A percentile compares a stretch with the other conserved stretches of the same genome.
phyloP scores from a whole-genome alignment of 2,113 vertebrate species.

The Leucosticte australis region DNA sequence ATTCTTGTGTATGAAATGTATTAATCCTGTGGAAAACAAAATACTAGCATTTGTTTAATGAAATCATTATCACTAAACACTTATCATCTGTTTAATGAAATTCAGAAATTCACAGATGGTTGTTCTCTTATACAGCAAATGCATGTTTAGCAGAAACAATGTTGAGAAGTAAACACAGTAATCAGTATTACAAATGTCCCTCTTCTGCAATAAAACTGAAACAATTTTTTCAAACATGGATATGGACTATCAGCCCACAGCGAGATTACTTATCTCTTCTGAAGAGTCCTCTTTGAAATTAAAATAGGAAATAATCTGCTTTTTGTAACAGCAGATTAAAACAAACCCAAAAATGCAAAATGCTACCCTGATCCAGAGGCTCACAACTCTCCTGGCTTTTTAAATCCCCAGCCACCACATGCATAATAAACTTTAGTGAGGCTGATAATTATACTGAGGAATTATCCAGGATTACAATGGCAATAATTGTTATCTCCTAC shows the following conservation, averaged over 20 bases:
- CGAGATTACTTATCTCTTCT: background rate
- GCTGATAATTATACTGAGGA: background rate
- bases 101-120: constrained; percentile 46
- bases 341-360: background rate
- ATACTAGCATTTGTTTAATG: constrained; percentile 55
- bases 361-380: background rate
- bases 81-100: constrained; percentile 60
- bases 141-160: constrained; percentile 28
- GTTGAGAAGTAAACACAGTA: constrained; percentile 33
- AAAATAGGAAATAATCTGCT: constrained; percentile 40
- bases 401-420: background rate
- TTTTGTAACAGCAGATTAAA: constrained; percentile 33
- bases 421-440: background rate
- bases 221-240: background rate
- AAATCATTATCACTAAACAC: constrained; percentile 53
- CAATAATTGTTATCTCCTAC: constrained; percentile 26
- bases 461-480: constrained; percentile 32
- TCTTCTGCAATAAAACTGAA: background rate
- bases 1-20: constrained; percentile 15
- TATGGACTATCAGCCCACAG: background rate
- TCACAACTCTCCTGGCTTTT: background rate
- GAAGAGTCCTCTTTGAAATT: constrained; percentile 24
- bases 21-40: constrained; percentile 44
- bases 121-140: constrained; percentile 19
- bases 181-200: constrained; percentile 16